phyloP scores from a whole-genome alignment of 2,888 invertebrate species.

The Lasioglossum zephyrum region DNA sequence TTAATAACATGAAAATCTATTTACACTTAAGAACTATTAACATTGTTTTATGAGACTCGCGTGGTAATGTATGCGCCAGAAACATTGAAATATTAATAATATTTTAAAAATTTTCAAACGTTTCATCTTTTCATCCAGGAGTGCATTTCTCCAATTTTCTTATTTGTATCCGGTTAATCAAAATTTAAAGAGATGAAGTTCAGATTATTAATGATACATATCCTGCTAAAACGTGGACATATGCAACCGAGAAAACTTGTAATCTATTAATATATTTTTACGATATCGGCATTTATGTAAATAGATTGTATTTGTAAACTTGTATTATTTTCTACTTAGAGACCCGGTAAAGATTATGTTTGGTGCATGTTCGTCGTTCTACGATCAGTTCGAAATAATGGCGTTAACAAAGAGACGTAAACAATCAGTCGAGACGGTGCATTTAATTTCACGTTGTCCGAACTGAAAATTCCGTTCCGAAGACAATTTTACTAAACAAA shows the following conservation, averaged over 20 bases:
- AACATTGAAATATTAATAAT: neutral
- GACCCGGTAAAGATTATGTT: neutral
- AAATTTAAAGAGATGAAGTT: neutral
- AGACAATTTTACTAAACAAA: constrained; percentile 5
- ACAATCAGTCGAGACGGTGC: constrained; percentile 25
- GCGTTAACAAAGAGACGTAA: neutral
- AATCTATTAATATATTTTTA: neutral
- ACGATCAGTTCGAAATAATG: neutral
- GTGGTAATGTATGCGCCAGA: neutral
- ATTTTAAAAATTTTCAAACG: neutral
- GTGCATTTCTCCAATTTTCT: neutral
- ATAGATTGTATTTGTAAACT: neutral
- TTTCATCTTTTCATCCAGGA: neutral
- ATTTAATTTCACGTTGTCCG: constrained; percentile 45
- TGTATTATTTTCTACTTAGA: constrained; percentile 1
- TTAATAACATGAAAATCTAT: neutral
- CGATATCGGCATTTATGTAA: neutral
- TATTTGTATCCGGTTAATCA: neutral
- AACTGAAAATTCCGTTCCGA: constrained; percentile 14
- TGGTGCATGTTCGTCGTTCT: neutral
- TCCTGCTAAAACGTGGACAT: neutral
- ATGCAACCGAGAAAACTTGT: constrained; percentile 1
- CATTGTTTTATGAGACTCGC: neutral
- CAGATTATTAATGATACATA: neutral
- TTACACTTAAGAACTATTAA: neutral